Evolutionary conservation across 2,113 vertebrate genomes (phyloP), one percentile per base, ranked within the genome.

Genomic region (Nesoenas mayeri): DNA sequence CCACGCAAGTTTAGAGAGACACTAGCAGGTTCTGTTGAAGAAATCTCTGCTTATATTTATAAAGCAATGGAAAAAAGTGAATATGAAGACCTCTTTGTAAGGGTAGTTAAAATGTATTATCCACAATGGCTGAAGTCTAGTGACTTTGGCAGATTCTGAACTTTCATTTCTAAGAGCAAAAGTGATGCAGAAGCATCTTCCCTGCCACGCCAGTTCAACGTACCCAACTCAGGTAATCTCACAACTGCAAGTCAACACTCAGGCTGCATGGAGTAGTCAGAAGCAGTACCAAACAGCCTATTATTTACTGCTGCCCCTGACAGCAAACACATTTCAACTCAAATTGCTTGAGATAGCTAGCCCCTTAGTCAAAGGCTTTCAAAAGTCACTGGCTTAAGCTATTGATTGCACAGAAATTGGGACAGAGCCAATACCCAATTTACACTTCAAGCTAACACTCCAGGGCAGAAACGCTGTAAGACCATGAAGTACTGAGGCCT

Each of bases 171-270:
- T 17, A 77, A 83, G 29, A 11, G 6, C 54, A 15, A 2, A 7
- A 58, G 17, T 2, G 8, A 91, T 25, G 36, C 29, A 65, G 61
- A 2, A 75, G 11, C 44, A 79, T 53, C 53, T 60, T 84, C 40
- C 70, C 40, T 73, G 50, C 12, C 28, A 7, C 2, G 10, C 14
- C 50, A 82, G 44, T 65, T 79, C 62, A 34, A 82, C 21, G 34
- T 48, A 48, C 2, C 3, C 0, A 0, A 24, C 61, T 53, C 1
- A 0, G 62, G 32, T 64, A 51, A 42, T 53, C 44, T 82, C 62
- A 48, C n/a, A 79, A 22, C 31, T 42, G 16, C 38, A 64, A 54
- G 53, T 15, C 79, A 72, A 32, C 19, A 17, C 47, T 57, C 20
- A 21, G 31, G 18, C 65, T 89, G 61, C n/a, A 50, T 15, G 0